Evolutionary conservation across 2,888 invertebrate species (phyloP), one percentile per base, ranked within the genome.

Genomic region (Trichopoda pennipes): DNA sequence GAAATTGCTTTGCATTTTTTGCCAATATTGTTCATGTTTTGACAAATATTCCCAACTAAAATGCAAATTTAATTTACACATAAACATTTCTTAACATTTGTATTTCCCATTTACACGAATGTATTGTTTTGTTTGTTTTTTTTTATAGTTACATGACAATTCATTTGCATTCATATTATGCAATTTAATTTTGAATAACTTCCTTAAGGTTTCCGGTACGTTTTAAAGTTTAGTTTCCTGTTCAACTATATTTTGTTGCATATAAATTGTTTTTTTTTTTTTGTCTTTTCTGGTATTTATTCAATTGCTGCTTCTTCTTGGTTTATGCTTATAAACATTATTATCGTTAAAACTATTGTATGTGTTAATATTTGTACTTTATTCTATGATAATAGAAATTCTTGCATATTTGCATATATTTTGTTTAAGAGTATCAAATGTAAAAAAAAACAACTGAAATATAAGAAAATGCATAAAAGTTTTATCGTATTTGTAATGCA

Each of bases 121-220:
- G 35, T 32, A 16, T 69, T 47, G 42, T 68, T 60, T 75, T 69
- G 23, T 66, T 75, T 66, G 32, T 49, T 38, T 17, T 66, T 53
- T 35, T 28, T 55, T 55, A 7, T 55, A 4, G 1, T 23, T 7
- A 75, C 49, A 79, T 79, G 75, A 72, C 82, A 82, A 79, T 79
- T 82, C 75, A 82, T 82, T 82, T 82, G 75, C 73, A 82, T 82
- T 82, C 82, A 79, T 82, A 79, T 68, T 68, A 75, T 79, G 75
- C 79, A 82, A 79, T 82, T 82, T 76, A 79, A 82, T 82, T 82
- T 79, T 63, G 72, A 79, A 82, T 75, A 82, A 82, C 82, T 82
- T 82, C 82, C 82, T 73, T 76, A 64, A 66, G 61, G 58, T 69
- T 73, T 76, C 66, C 74, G 78, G 68, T 80, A 82, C 32, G 64